phyloP scores from a whole-genome alignment of 2,113 vertebrate genomes.

The Phainopepla nitens region DNA sequence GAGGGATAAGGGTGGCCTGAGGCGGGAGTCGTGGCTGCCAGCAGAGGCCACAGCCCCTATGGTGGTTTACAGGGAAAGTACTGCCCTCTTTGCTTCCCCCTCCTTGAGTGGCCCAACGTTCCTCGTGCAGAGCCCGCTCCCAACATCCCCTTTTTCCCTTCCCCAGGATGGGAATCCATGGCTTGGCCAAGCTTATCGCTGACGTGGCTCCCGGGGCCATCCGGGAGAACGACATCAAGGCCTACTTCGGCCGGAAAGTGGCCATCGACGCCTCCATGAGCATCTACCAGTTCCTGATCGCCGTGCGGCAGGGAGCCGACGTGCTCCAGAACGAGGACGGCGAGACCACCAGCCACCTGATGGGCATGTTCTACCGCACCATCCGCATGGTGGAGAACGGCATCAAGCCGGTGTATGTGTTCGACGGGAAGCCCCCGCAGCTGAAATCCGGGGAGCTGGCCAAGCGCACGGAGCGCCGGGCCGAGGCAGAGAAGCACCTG shows the following conservation, averaged over 20 bases:
- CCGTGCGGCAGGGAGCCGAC: slow-evolving; percentile 92
- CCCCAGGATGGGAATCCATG: slow-evolving; percentile 91
- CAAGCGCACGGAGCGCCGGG: slow-evolving; percentile 88
- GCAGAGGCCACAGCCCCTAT: fast-evolving
- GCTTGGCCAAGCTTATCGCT: slow-evolving; percentile 91
- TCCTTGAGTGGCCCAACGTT: fast-evolving
- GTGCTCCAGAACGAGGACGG: slow-evolving; percentile 90
- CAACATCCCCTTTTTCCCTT: not conserved
- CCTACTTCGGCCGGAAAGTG: slow-evolving; percentile 93
- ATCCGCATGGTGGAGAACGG: slow-evolving; percentile 95
- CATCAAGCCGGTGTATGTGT: slow-evolving; percentile 94
- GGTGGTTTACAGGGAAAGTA: not conserved
- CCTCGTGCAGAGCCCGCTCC: not conserved
- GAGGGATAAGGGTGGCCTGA: not conserved
- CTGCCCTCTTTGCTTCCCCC: not conserved
- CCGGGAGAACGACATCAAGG: slow-evolving; percentile 93
- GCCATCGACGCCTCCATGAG: slow-evolving; percentile 98
- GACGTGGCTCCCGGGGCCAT: slow-evolving; percentile 90
- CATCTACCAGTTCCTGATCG: slow-evolving; percentile 97
- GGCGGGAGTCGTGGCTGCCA: fast-evolving
- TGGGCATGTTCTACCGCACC: slow-evolving; percentile 98
- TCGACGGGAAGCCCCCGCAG: slow-evolving; percentile 92
- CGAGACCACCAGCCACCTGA: slow-evolving; percentile 94
- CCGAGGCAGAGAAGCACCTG: slow-evolving; percentile 89
- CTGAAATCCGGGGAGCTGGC: slow-evolving; percentile 91